Conservation (phyloP, 2,888 invertebrate species). For the Drosophila rubida region DNA sequence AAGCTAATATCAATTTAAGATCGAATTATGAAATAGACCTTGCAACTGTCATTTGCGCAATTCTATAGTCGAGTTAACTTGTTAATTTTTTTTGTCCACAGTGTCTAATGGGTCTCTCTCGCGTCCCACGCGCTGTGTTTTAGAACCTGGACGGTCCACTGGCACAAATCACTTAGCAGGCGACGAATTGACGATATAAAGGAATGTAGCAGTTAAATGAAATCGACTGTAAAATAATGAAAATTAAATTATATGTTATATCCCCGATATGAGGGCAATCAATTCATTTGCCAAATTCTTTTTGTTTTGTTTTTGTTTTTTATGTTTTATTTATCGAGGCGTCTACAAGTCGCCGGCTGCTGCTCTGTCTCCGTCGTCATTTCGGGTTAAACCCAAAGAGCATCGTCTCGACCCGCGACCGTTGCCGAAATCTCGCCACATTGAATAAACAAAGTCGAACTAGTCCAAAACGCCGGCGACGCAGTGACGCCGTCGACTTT, state of each 20-base stretch:
- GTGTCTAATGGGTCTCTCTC: constrained; percentile 20
- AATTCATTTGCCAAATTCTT: constrained; percentile 66
- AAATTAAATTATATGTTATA: constrained; percentile 59
- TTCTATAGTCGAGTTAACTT: constrained; percentile 16
- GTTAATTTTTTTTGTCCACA: constrained; percentile 34
- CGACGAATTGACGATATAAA: constrained; percentile 20
- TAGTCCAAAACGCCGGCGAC: constrained; percentile 67
- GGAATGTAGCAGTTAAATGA: constrained; percentile 38
- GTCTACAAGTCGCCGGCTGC: not conserved
- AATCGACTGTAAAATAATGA: constrained; percentile 66
- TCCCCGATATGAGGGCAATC: constrained; percentile 47
- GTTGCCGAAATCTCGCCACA: constrained; percentile 1
- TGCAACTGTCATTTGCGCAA: not conserved
- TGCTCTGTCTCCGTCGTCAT: constrained; percentile 14
- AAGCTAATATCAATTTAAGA: not conserved
- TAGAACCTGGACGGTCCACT: constrained; percentile 53
- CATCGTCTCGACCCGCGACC: constrained; percentile 10
- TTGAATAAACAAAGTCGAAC: constrained; percentile 52
- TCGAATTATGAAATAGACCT: not conserved
- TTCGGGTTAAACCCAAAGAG: constrained; percentile 68
- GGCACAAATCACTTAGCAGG: constrained; percentile 69
- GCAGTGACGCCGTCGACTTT: constrained; percentile 65
- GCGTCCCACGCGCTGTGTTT: constrained; percentile 39
- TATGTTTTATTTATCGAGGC: constrained; percentile 3
- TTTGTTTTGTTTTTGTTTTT: constrained; percentile 27